Evolutionary conservation across 2,797 vertebrate species (phyloP), one percentile per base, ranked within the genome.

Genomic region (Apogon talboti): DNA sequence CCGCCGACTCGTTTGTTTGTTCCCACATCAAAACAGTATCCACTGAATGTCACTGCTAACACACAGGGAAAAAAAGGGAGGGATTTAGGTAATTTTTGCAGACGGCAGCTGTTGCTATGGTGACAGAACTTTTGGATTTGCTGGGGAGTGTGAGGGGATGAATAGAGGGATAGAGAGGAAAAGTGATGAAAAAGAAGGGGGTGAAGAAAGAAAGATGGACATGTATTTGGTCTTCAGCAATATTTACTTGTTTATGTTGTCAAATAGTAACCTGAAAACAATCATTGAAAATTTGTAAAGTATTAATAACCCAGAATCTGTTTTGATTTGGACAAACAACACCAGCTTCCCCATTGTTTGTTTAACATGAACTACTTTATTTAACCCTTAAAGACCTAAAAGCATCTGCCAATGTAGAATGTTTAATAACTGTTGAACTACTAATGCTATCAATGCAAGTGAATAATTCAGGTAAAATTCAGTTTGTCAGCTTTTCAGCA

Each of bases 81-180:
- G 88, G 89, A 92, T 92, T 89, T 91, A 83, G 88, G 89, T 91
- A 92, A 89, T 92, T 92, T 93, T 92, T 43, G 76, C 89, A 91
- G 88, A 92, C 63, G 74, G 88, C 85, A 92, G 92, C 90, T 93
- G 92, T 94, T 94, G 91, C 93, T 90, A 94, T 93, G 93, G 92
- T 28, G 89, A 94, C 89, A 86, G 89, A 93, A 93, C 89, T 93
- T 93, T 94, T 82, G 79, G 89, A 89, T 92, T 92, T 90, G 81
- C 85, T 45, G 74, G 79, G 69, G 73, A 87, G 75, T 81, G 79
- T 53, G 50, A 80, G n/a, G 66, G 83, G 84, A 85, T 89, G 86
- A 91, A 90, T 86, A 86, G 87, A 86, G 76, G 81, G 85, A 79
- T 70, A 66, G 62, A 74, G 59, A 63, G 75, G 62, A 69, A 59